These are phyloP conservation scores for Myotis vivesi DNA, from an alignment of 2,797 vertebrate genomes.

Conservation along the genomic window DNA sequence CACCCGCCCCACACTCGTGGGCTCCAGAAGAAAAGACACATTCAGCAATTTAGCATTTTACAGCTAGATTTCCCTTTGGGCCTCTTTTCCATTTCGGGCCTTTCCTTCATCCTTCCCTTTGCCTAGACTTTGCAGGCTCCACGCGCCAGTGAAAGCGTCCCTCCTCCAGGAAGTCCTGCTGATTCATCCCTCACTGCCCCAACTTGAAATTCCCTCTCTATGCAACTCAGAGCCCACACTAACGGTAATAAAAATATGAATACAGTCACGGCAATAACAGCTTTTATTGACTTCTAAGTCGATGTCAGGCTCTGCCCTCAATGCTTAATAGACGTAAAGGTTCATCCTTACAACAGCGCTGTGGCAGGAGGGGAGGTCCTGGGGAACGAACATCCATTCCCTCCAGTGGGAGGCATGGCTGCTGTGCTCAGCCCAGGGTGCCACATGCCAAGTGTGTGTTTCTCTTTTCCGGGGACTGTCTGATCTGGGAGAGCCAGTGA, in stretches of 20 bases:
- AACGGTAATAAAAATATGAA: neutral
- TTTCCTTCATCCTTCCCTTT: neutral
- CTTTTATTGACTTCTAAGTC: neutral
- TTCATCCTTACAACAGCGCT: neutral
- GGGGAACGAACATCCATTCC: accelerated
- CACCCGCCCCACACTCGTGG: neutral
- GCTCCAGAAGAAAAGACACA: neutral
- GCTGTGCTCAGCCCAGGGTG: neutral
- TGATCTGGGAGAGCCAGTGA: neutral
- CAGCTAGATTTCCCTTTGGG: neutral
- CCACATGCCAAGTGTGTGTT: neutral
- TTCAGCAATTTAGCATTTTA: neutral
- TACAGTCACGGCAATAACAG: neutral
- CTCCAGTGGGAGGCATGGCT: accelerated
- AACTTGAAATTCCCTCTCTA: neutral
- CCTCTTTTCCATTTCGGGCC: neutral
- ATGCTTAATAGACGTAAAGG: neutral
- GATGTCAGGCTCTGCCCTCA: neutral
- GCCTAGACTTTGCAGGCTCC: neutral
- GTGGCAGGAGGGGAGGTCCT: neutral
- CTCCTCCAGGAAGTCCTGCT: neutral
- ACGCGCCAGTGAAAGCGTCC: neutral
- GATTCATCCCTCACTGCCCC: neutral
- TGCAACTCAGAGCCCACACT: neutral
- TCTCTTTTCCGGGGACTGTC: neutral